Conservation (phyloP, 1,140 invertebrate species). For the Hyles euphorbiae region DNA sequence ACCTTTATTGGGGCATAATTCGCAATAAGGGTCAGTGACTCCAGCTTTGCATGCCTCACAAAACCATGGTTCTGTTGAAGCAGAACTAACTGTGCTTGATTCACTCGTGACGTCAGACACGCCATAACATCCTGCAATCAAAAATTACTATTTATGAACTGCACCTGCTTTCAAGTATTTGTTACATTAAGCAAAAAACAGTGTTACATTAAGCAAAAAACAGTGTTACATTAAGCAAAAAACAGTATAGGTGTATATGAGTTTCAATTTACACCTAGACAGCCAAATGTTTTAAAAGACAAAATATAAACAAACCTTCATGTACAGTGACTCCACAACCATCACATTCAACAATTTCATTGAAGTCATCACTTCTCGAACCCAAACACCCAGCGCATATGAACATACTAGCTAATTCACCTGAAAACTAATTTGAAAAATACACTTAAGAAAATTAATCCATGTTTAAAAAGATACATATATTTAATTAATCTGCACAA, state of each 20-base stretch:
- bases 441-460: too few relatives aligned
- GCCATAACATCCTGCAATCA: slow-evolving; percentile 90
- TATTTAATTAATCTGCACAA: too few relatives aligned
- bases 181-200: too few relatives aligned
- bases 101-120: slow-evolving; percentile 94
- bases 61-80: slow-evolving; percentile 98
- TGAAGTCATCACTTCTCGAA: slow-evolving; percentile 92
- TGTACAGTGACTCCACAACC: slow-evolving; percentile 96
- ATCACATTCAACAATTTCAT: slow-evolving; percentile 98
- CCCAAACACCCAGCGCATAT: slow-evolving; percentile 96
- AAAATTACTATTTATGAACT: too few relatives aligned
- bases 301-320: slow-evolving; percentile 80
- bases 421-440: slow-evolving; percentile 40
- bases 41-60: slow-evolving; percentile 98
- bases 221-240: too few relatives aligned
- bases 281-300: too few relatives aligned
- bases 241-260: too few relatives aligned
- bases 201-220: too few relatives aligned
- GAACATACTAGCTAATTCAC: slow-evolving; percentile 75
- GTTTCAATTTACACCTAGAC: too few relatives aligned
- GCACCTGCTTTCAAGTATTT: too few relatives aligned
- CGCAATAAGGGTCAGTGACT: slow-evolving; percentile 88
- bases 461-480: background rate
- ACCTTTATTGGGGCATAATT: slow-evolving; percentile 90
- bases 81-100: slow-evolving; percentile 92